phyloP scores from a whole-genome alignment of 1,140 invertebrate genomes.

The Ostrea edulis region DNA sequence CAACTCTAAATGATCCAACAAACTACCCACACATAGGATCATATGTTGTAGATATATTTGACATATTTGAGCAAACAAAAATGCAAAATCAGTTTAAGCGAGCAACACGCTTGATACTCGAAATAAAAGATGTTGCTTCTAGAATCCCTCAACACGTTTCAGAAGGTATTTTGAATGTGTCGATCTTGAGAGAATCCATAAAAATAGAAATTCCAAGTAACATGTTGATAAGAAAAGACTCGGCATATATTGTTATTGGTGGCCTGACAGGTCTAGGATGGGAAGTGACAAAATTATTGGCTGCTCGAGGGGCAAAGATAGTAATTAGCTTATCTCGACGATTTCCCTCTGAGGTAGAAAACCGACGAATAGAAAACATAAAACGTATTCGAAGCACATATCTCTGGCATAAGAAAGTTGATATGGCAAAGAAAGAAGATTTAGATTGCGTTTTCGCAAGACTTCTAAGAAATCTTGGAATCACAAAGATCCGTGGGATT shows the following conservation, averaged over 20 bases:
- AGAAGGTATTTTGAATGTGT: background rate
- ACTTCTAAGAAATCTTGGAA: constrained; percentile 42
- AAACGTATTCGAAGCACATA: constrained; percentile 43
- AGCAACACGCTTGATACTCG: background rate
- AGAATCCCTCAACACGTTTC: background rate
- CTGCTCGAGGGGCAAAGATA: constrained; percentile 62
- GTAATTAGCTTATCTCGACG: constrained; percentile 62
- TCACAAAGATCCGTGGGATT: constrained; percentile 61
- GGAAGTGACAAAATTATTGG: constrained; percentile 64
- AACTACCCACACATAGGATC: background rate
- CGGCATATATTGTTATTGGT: constrained; percentile 67
- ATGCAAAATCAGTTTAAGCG: background rate
- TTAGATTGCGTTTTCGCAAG: constrained; percentile 49
- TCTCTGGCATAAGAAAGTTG: constrained; percentile 56
- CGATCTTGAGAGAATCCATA: background rate
- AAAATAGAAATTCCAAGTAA: constrained; percentile 25
- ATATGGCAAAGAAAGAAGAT: constrained; percentile 55
- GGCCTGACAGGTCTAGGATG: constrained; percentile 72
- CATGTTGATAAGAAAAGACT: background rate
- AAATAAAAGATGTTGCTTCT: background rate
- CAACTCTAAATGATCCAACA: background rate
- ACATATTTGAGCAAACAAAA: background rate
- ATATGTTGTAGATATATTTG: background rate
- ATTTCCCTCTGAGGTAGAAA: constrained; percentile 41
- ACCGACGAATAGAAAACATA: constrained; percentile 50